Percentiles rank a stretch among this genome's conserved stretches.
These are phyloP conservation scores for Gobio occitaniae DNA, from an alignment of 2,797 vertebrate genomes.

Conservation along the genomic window DNA sequence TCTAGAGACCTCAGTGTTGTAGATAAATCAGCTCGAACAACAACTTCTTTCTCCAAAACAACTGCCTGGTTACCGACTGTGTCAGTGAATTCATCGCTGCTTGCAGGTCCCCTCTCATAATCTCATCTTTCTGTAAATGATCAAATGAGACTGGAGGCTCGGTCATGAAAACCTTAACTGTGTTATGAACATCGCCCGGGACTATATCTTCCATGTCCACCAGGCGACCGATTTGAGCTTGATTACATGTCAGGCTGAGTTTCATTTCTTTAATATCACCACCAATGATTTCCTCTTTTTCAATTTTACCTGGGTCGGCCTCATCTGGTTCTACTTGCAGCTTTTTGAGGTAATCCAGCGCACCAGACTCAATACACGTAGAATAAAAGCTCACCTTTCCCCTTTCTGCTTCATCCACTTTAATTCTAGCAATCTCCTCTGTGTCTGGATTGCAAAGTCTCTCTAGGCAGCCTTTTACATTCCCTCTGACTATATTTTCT, in stretches of 20 bases:
- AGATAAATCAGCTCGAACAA: constrained; percentile 84
- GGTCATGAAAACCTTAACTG: constrained; percentile 86
- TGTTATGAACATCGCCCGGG: constrained; percentile 86
- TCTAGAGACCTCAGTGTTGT: constrained; percentile 82
- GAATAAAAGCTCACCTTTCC: constrained; percentile 94
- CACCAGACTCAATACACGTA: constrained; percentile 92
- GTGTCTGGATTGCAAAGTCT: constrained; percentile 77
- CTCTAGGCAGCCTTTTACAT: constrained; percentile 85
- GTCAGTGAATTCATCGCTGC: constrained; percentile 83
- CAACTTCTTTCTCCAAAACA: constrained; percentile 84
- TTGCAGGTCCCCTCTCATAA: constrained; percentile 86
- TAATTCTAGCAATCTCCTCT: constrained; percentile 76
- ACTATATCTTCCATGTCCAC: constrained; percentile 85
- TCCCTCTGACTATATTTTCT: constrained; percentile 83
- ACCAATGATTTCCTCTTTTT: constrained; percentile 82
- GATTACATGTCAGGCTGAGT: constrained; percentile 79
- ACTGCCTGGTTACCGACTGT: constrained; percentile 82
- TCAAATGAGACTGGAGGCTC: constrained; percentile 74
- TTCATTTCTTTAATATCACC: constrained; percentile 88
- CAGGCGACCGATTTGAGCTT: constrained; percentile 81
- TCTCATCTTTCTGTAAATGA: constrained; percentile 82
- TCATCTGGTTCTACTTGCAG: constrained; percentile 81
- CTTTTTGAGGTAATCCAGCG: constrained; percentile 87
- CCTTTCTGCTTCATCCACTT: constrained; percentile 85
- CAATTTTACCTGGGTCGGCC: constrained; percentile 54